phyloP scores from a whole-genome alignment of 2,113 vertebrate species.

The Mastomys natalensis region DNA sequence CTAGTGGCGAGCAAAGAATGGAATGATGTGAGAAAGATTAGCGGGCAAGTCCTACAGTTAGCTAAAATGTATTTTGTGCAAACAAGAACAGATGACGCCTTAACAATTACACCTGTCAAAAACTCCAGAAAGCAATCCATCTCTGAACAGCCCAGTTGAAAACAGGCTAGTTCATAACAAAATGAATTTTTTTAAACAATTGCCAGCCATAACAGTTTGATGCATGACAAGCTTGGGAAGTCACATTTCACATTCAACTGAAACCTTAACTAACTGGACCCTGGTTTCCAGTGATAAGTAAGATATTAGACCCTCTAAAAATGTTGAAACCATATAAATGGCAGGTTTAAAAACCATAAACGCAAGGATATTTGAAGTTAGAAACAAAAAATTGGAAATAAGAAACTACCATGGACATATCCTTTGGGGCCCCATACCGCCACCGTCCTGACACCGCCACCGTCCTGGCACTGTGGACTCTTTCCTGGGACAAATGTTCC shows the following conservation, averaged over 20 bases:
- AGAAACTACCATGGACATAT: not conserved
- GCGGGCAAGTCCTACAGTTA: constrained; percentile 97
- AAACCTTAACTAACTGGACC: constrained; percentile 91
- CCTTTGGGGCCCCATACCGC: not conserved
- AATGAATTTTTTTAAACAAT: constrained; percentile 96
- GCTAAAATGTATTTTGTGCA: constrained; percentile 99
- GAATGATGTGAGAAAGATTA: constrained; percentile 99
- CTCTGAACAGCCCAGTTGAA: constrained; percentile 96
- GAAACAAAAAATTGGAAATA: constrained; percentile 56
- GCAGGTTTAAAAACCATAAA: constrained; percentile 69
- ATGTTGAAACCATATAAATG: constrained; percentile 78
- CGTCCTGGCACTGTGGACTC: constrained; percentile 13
- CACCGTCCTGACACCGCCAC: not conserved
- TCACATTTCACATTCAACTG: constrained; percentile 88
- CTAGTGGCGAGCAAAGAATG: constrained; percentile 99
- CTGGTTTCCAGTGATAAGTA: constrained; percentile 89
- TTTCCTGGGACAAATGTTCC: constrained; percentile 54
- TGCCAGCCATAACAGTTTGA: constrained; percentile 95
- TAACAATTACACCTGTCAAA: constrained; percentile 99
- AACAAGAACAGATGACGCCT: constrained; percentile 99
- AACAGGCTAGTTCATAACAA: constrained; percentile 97
- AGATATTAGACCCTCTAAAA: constrained; percentile 82
- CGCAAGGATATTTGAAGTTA: constrained; percentile 77
- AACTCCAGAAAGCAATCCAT: constrained; percentile 99
- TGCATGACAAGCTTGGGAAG: constrained; percentile 94